Percentiles rank a stretch among this genome's conserved stretches.
phyloP scores from a whole-genome alignment of 92 coral and sea anemone genomes.

The Ricordea florida region DNA sequence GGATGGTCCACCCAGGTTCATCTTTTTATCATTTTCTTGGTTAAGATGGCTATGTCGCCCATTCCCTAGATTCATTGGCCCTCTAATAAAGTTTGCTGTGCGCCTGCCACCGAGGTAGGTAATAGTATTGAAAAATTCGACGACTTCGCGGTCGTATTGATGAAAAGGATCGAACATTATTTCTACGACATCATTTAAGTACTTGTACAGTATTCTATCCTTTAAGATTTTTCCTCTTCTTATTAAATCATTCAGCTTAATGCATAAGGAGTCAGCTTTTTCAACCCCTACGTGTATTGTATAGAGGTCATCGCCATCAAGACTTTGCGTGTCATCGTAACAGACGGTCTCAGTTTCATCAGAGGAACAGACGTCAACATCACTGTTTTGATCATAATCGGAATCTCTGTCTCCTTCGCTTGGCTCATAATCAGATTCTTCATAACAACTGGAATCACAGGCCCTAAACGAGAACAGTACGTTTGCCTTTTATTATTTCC shows the following conservation, averaged over 20 bases:
- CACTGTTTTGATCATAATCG: no score
- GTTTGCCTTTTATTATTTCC: neutral
- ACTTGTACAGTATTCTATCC: constrained; percentile 58
- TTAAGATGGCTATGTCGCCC: constrained; percentile 36
- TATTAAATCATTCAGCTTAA: constrained; percentile 49
- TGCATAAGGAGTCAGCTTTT: constrained; percentile 44
- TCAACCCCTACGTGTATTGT: constrained; percentile 58
- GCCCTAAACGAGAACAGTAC: constrained; percentile 28
- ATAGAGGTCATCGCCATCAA: constrained; percentile 48
- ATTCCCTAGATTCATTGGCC: constrained; percentile 69
- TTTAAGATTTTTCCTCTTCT: constrained; percentile 54
- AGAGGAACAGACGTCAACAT: no score
- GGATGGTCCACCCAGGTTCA: constrained; percentile 51
- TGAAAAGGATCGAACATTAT: constrained; percentile 70
- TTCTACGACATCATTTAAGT: constrained; percentile 51
- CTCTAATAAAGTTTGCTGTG: constrained; percentile 47
- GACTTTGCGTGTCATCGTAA: constrained; percentile 11
- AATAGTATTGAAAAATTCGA: constrained; percentile 51
- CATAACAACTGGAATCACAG: no score
- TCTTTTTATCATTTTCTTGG: constrained; percentile 18
- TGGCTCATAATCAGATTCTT: no score
- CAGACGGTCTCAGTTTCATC: no score
- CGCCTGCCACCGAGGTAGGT: constrained; percentile 63
- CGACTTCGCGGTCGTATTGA: constrained; percentile 52
- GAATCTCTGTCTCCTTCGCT: no score